Base-by-base conservation (phyloP, 1,140 invertebrate species). In the Drosophila hydei region DNA sequence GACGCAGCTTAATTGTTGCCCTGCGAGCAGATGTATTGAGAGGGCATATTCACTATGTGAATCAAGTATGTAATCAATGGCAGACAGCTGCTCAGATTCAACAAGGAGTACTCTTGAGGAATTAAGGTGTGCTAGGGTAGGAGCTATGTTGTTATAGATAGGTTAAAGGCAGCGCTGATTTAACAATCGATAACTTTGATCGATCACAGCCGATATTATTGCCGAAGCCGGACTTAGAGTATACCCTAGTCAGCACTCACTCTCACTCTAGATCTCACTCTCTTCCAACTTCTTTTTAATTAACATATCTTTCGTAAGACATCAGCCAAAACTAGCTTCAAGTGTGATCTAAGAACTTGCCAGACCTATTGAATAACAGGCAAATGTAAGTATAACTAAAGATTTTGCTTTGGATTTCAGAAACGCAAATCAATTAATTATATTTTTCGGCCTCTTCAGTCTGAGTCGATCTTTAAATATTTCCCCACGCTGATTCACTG, bases 1-100 rank as follows among this genome's bases (percentile, higher is more conserved):
- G 80, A 85, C 80, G 80, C 73, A 21, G 45, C 21, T 8, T 5
- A 21, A 23, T 16, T 42, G 38, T 42, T 14, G 38, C 38, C 38
- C 38, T 16, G 38, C n/a, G 16, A 8, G 12, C 38, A 16, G 4
- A 14, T 40, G 38, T 8, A 18, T 7, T 0, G 38, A 42, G 12
- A 16, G 38, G 6, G 38, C 16, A 42, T 42, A 42, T 42, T 16
- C 5, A 6, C 16, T 42, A 16, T 14, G 38, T 42, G 38, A 42
- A 40, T 30, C n/a, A n/a, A 2, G 12, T 14, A 6, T 9, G n/a
- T 38, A 14, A 12, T 38, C 12, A 0, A 38, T 12, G 0, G 3
- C n/a, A 14, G 14, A 18, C 7, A 11, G 16, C 2, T 42, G 11
- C 7, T 1, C 11, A 40, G 1, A 38, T 38, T n/a, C n/a, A 38